Conservation (phyloP, 2,113 vertebrate species). For the Bubalus kerabau region DNA sequence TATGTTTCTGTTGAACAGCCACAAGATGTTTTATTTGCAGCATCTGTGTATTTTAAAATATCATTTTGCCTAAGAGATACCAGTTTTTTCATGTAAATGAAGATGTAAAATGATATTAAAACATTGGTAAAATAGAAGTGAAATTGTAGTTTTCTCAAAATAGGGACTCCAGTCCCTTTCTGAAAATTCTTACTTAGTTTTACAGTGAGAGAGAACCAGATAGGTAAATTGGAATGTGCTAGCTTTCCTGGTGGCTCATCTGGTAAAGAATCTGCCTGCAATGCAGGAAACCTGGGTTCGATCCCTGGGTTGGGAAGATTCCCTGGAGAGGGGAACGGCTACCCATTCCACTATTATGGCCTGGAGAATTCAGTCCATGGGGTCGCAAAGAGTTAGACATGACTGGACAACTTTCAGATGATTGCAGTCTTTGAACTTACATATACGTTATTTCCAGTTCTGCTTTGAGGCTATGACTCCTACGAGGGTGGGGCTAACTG, state of each 20-base stretch:
- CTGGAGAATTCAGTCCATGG: not conserved
- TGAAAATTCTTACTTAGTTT: slow-evolving; percentile 14
- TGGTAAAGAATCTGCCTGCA: not conserved
- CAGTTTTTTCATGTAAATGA: slow-evolving; percentile 38
- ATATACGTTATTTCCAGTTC: not conserved
- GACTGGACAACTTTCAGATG: not conserved
- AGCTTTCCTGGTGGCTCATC: not conserved
- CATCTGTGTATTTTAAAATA: slow-evolving; percentile 71
- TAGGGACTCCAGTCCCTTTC: not conserved
- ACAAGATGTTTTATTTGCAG: slow-evolving; percentile 62
- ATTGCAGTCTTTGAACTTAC: not conserved
- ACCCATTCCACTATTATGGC: not conserved
- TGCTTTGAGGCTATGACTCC: not conserved
- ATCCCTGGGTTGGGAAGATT: not conserved
- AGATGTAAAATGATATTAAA: slow-evolving; percentile 26
- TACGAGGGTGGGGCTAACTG: not conserved
- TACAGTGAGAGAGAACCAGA: not conserved
- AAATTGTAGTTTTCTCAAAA: slow-evolving; percentile 9
- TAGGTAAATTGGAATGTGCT: not conserved
- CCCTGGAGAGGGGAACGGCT: not conserved
- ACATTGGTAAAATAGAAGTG: slow-evolving; percentile 15
- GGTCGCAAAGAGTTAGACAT: not conserved
- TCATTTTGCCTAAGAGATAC: slow-evolving; percentile 45
- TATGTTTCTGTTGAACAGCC: slow-evolving; percentile 66
- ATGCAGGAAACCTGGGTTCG: not conserved